A percentile compares a stretch with the other conserved stretches of the same genome.
These are phyloP conservation scores for Numenius arquata DNA, from an alignment of 2,113 vertebrate species.

Conservation along the genomic window DNA sequence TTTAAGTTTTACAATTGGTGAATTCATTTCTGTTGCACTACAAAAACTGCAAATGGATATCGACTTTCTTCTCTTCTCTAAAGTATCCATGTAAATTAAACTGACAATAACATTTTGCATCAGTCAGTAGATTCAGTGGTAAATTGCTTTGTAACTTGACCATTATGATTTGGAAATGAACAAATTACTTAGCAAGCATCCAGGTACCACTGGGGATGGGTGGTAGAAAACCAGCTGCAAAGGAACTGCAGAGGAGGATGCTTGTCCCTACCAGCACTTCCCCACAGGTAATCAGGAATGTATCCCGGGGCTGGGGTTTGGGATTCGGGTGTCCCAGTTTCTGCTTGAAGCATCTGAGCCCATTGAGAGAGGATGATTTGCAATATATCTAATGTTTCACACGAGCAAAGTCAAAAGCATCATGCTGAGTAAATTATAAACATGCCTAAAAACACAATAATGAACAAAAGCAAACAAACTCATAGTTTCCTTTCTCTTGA, in stretches of 20 bases:
- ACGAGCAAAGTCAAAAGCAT: not conserved
- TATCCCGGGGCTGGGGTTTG: not conserved
- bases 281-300: not conserved
- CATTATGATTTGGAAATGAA: not conserved
- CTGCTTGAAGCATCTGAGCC: not conserved
- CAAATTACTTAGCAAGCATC: not conserved
- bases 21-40: not conserved
- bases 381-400: not conserved
- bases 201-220: not conserved
- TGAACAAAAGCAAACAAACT: not conserved
- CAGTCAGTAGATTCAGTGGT: not conserved
- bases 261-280: not conserved
- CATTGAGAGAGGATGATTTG: not conserved
- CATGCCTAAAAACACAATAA: not conserved
- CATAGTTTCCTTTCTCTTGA: not conserved
- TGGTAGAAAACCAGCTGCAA: not conserved
- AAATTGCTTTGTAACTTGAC: not conserved
- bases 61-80: not conserved
- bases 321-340: not conserved
- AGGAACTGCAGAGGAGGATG: not conserved
- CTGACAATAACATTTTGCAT: not conserved
- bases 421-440: slow-evolving; percentile 11
- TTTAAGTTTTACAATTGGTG: not conserved
- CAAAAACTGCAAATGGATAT: not conserved
- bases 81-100: not conserved